Evolutionary conservation across 1,140 invertebrate genomes (phyloP).

Genomic region (Babylonia areolata): DNA sequence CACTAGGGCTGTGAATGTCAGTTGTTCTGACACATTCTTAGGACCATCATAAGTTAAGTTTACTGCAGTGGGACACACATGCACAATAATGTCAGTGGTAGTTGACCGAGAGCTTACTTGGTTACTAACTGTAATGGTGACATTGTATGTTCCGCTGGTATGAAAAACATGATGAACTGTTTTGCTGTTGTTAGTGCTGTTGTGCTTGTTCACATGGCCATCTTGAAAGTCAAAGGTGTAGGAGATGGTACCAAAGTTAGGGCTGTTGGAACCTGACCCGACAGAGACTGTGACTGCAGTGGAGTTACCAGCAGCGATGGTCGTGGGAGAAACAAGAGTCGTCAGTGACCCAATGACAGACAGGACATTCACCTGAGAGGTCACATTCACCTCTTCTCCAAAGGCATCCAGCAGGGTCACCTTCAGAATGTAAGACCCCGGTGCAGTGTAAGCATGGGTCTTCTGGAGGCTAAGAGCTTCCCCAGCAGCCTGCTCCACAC

Average conservation of each 20-base stretch:
- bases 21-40: constrained; percentile 37
- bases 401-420: constrained; percentile 34
- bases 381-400: constrained; percentile 10
- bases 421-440: constrained; percentile 42
- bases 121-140: constrained; percentile 39
- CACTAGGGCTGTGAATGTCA: constrained; percentile 42
- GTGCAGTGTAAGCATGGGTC: constrained; percentile 28
- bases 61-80: constrained; percentile 39
- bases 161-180: neutral
- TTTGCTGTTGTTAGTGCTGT: neutral
- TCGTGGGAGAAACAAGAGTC: neutral
- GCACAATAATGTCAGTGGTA: constrained; percentile 28
- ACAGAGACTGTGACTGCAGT: neutral
- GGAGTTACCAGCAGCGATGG: neutral
- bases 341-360: neutral
- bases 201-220: neutral
- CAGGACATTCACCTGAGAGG: constrained; percentile 18
- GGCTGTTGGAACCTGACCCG: neutral
- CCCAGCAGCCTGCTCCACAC: neutral
- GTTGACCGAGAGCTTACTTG: constrained; percentile 29
- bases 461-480: neutral
- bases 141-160: neutral
- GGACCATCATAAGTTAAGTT: constrained; percentile 53
- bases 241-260: constrained; percentile 32
- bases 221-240: constrained; percentile 24